Conservation (phyloP, 2,888 invertebrate species). For the Syrphus vitripennis region DNA sequence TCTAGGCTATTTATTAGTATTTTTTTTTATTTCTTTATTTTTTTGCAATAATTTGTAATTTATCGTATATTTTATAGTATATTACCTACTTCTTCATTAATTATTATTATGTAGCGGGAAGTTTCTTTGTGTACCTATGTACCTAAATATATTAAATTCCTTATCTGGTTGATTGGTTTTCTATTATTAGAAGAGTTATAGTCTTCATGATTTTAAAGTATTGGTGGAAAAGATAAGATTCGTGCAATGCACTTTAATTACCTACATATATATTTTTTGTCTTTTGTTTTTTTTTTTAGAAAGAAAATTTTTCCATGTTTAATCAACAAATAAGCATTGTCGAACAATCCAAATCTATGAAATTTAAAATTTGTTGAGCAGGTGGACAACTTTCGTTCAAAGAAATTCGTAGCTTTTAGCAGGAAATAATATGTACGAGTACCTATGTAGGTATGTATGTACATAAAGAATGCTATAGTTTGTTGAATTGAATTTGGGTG, state of each 20-base stretch:
- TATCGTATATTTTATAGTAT: neutral
- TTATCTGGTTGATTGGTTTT: constrained; percentile 35
- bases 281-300: no score
- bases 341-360: no score
- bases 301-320: no score
- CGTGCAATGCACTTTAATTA: neutral
- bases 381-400: no score
- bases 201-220: neutral
- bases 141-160: neutral
- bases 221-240: neutral
- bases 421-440: no score
- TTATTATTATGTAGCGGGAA: constrained; percentile 5
- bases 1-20: neutral
- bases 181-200: constrained; percentile 20
- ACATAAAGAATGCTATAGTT: no score
- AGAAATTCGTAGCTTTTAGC: no score
- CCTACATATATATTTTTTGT: neutral
- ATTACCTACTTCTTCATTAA: neutral
- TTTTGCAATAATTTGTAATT: constrained; percentile 9
- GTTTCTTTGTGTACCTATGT: no score
- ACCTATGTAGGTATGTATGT: no score
- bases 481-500: no score
- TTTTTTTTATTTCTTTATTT: neutral
- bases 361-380: no score
- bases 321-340: no score